These are phyloP conservation scores for Geococcyx californianus DNA, from an alignment of 2,113 vertebrate genomes.

Conservation along the genomic window DNA sequence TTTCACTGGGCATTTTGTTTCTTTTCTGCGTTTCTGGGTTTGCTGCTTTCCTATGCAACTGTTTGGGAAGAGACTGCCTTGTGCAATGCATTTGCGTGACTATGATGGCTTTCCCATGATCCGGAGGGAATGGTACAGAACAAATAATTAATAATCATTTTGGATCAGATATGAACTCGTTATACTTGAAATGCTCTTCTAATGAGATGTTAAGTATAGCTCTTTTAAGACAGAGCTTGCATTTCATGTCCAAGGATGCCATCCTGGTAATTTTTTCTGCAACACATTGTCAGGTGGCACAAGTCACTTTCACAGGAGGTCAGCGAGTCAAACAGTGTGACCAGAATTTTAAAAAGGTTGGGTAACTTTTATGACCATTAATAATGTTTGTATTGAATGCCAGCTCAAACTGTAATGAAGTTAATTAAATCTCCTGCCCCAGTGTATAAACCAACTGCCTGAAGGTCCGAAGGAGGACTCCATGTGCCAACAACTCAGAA, in stretches of 20 bases:
- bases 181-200: neutral
- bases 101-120: neutral
- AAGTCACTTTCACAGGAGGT: constrained; percentile 24
- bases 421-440: constrained; percentile 39
- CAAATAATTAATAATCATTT: neutral
- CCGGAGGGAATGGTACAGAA: neutral
- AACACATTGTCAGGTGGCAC: neutral
- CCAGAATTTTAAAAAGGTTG: constrained; percentile 49
- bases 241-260: neutral
- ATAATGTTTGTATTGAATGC: constrained; percentile 49
- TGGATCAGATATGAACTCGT: neutral
- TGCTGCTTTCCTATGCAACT: neutral
- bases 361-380: constrained; percentile 52
- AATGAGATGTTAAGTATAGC: neutral
- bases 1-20: neutral
- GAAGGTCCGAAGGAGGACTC: neutral
- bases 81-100: neutral
- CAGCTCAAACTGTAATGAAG: neutral
- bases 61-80: neutral
- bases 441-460: neutral
- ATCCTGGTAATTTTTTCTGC: neutral
- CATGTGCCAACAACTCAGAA: neutral
- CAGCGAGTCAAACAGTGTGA: neutral
- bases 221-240: neutral
- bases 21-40: neutral